Percentiles rank a stretch among this genome's conserved stretches.
These are phyloP conservation scores for Palythoa caribaeorum DNA, from an alignment of 92 coral and sea anemone genomes.

Conservation along the genomic window DNA sequence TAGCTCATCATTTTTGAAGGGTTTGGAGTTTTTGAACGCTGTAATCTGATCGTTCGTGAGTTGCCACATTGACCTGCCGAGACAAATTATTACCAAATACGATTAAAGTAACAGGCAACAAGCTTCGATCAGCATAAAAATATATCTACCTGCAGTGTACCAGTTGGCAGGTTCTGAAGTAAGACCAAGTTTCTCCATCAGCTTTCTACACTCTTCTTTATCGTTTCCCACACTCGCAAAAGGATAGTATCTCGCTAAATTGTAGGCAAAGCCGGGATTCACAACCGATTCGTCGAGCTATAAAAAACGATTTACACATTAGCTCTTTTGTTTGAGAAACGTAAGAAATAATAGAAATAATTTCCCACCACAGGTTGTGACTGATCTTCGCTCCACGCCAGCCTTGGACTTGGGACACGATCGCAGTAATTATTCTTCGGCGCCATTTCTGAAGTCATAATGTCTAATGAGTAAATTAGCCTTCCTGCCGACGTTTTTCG, in stretches of 20 bases:
- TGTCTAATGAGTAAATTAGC: constrained; percentile 37
- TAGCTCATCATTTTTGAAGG: constrained; percentile 74
- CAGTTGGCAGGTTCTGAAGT: constrained; percentile 81
- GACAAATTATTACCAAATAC: background rate
- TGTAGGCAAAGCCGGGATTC: constrained; percentile 82
- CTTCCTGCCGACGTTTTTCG: background rate
- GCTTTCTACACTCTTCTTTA: constrained; percentile 69
- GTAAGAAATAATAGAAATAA: background rate
- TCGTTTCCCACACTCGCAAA: constrained; percentile 58
- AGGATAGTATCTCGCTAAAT: constrained; percentile 83
- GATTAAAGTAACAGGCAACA: background rate
- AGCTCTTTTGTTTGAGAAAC: background rate
- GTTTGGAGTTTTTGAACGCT: constrained; percentile 57
- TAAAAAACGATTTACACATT: background rate
- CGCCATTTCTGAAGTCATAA: constrained; percentile 92
- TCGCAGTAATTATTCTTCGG: constrained; percentile 78
- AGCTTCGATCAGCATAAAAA: background rate
- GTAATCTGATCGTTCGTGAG: constrained; percentile 39
- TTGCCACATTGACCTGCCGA: background rate
- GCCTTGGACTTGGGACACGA: constrained; percentile 59
- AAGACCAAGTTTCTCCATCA: constrained; percentile 82
- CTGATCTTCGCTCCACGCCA: constrained; percentile 76
- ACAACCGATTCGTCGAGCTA: constrained; percentile 77
- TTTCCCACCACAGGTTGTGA: constrained; percentile 66
- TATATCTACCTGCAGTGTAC: constrained; percentile 78